Evolutionary conservation across 2,888 invertebrate genomes (phyloP), one percentile per base, ranked within the genome.

Genomic region (Azorinus chamasolen): DNA sequence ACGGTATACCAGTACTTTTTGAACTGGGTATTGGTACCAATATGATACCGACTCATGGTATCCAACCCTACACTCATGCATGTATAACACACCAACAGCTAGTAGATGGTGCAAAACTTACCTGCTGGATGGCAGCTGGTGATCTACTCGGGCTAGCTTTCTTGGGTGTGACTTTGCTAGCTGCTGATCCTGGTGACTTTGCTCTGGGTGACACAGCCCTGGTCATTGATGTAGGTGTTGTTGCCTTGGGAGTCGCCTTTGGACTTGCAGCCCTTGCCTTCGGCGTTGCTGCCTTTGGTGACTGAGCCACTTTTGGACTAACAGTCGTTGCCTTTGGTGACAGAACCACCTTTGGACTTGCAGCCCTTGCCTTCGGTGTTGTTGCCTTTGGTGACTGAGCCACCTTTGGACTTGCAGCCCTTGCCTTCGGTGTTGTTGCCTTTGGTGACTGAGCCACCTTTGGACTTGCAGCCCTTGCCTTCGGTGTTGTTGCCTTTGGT

Each of bases 351-450:
- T 62, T 54, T 20, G 74, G 66, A 51, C 55, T 53, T 41, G 64
- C 55, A 46, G 51, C 58, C 46, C 54, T 71, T 12, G 72, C 62
- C 51, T 48, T 78, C 18, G 84, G 83, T 55, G 78, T 83, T 16
- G 74, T 73, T 20, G 68, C 32, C 32, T 71, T 80, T 4, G 83
- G 71, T 12, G 70, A 65, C 27, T 58, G 63, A 39, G 65, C 25
- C 27, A 63, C 25, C 27, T 71, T 79, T 4, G 83, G 71, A 12
- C 71, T 65, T 37, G 64, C 63, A 32, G 24, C 46, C 45, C 53
- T 83, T 20, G 72, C 63, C 12, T 62, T 66, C n/a, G 61, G 32
- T 18, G 57, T 25, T 39, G 46, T 37, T 39, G 18, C 24, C 39
- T 43, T 62, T 18, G 32, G 32, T 6, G 10, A n/a, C n/a, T n/a